These are phyloP conservation scores for Drosophila testacea DNA, from an alignment of 2,888 invertebrate genomes.

Conservation along the genomic window DNA sequence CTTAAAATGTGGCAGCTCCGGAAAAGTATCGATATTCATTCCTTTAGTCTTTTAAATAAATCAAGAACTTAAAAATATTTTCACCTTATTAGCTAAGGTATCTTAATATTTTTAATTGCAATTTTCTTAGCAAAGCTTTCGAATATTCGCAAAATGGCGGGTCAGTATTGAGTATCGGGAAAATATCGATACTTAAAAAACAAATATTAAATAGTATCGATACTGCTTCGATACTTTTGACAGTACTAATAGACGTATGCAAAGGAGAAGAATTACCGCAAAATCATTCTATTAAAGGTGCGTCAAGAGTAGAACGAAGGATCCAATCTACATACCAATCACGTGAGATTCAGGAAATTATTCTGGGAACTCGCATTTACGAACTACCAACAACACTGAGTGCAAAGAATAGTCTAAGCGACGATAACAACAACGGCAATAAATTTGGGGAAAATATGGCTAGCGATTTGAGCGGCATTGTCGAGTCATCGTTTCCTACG, in stretches of 20 bases:
- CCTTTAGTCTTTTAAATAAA: too few relatives aligned
- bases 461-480: constrained; percentile 82
- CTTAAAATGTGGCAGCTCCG: constrained; percentile 33
- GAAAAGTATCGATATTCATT: too few relatives aligned
- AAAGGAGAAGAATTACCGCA: constrained; percentile 53
- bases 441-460: constrained; percentile 59
- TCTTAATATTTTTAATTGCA: too few relatives aligned
- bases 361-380: constrained; percentile 29
- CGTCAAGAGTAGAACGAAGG: constrained; percentile 27
- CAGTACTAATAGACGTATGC: constrained; percentile 43
- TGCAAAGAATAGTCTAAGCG: constrained; percentile 22
- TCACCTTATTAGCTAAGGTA: too few relatives aligned
- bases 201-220: too few relatives aligned
- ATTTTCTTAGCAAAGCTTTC: too few relatives aligned
- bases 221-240: too few relatives aligned
- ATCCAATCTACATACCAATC: constrained; percentile 22
- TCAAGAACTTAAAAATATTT: too few relatives aligned
- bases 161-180: too few relatives aligned
- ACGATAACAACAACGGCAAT: constrained; percentile 28
- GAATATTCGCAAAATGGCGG: too few relatives aligned
- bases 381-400: constrained; percentile 30
- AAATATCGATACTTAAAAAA: too few relatives aligned
- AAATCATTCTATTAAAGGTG: constrained; percentile 61
- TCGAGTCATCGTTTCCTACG: constrained; percentile 90
- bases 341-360: constrained; percentile 16